Evolutionary conservation across 2,113 vertebrate genomes (phyloP).

Genomic region (Heterotis niloticus): DNA sequence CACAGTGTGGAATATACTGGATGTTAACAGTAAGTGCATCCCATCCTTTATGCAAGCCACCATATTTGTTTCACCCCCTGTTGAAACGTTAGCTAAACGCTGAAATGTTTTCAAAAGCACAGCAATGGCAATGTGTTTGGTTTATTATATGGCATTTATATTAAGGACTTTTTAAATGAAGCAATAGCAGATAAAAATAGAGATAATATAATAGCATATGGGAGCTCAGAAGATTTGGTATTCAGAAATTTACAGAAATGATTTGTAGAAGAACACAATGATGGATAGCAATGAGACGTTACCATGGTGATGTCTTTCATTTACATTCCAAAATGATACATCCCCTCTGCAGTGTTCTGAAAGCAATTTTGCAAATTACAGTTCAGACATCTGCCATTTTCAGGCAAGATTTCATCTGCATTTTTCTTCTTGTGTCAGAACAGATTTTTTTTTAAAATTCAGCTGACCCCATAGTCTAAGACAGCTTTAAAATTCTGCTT

Average conservation of each 20-base stretch:
- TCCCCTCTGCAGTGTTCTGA: background rate
- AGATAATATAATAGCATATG: background rate
- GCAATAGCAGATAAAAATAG: background rate
- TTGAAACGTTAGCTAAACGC: no score
- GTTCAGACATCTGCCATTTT: background rate
- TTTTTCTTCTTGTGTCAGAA: background rate
- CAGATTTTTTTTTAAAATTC: no score
- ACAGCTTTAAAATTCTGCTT: no score
- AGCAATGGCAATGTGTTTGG: no score
- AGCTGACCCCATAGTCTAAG: no score
- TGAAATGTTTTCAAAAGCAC: no score
- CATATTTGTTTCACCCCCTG: no score
- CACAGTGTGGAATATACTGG: no score
- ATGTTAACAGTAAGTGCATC: no score
- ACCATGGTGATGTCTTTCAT: constrained; percentile 24
- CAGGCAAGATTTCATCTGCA: background rate
- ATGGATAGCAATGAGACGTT: constrained; percentile 13
- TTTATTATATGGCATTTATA: background rate
- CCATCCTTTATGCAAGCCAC: no score
- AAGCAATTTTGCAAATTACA: background rate
- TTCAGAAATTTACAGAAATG: background rate
- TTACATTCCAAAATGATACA: background rate
- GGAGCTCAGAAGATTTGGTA: background rate
- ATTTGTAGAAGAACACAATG: background rate
- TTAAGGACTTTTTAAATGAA: background rate